These are phyloP conservation scores for Maniola jurtina DNA, from an alignment of 1,140 invertebrate species.

Conservation along the genomic window DNA sequence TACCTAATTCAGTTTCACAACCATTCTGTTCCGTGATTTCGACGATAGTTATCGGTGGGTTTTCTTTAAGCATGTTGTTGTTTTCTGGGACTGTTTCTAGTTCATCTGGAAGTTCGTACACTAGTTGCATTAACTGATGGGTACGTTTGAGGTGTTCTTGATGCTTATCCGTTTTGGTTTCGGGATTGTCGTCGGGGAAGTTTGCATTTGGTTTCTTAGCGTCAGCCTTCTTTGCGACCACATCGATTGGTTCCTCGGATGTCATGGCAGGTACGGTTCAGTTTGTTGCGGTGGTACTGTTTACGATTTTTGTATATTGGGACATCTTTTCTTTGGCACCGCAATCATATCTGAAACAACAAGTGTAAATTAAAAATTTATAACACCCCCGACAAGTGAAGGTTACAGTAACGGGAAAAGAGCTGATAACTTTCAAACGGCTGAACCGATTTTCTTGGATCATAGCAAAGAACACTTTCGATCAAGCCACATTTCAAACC, in stretches of 20 bases:
- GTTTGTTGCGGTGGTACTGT: slow-evolving; percentile 17
- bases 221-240: slow-evolving; percentile 55
- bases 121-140: slow-evolving; percentile 74
- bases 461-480: too few species aligned
- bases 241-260: slow-evolving; percentile 68
- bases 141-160: slow-evolving; percentile 53
- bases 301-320: slow-evolving; percentile 25
- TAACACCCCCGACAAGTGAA: too few species aligned
- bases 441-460: too few species aligned
- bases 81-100: slow-evolving; percentile 50
- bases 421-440: too few species aligned
- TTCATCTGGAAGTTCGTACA: slow-evolving; percentile 72
- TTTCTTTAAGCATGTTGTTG: slow-evolving; percentile 70
- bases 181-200: slow-evolving; percentile 44
- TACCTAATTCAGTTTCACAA: slow-evolving; percentile 61
- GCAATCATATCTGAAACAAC: slow-evolving; percentile 33
- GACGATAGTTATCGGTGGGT: slow-evolving; percentile 69
- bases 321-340: slow-evolving; percentile 43
- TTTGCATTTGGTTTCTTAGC: slow-evolving; percentile 56
- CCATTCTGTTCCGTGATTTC: slow-evolving; percentile 71
- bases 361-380: too few species aligned
- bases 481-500: too few species aligned
- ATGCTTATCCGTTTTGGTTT: slow-evolving; percentile 47
- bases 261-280: slow-evolving; percentile 60
- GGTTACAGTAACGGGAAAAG: too few species aligned